phyloP scores from a whole-genome alignment of 2,888 invertebrate genomes.

The Amphipyra berbera region DNA sequence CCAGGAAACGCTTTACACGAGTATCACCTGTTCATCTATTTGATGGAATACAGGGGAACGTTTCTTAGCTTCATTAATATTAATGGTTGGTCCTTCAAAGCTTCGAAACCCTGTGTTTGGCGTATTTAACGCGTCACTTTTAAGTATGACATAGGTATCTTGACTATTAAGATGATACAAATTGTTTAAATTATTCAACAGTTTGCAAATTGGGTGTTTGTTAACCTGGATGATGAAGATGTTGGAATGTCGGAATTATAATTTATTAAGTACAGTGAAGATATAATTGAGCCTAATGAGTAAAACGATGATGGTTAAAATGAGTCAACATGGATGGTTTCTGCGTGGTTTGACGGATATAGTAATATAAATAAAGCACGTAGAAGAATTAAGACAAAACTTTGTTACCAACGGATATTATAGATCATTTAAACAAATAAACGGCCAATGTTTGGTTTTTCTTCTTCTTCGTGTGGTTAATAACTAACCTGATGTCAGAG shows the following conservation, averaged over 20 bases:
- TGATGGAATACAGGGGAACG: slow-evolving; percentile 44
- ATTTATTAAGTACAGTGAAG: not conserved
- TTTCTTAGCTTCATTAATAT: slow-evolving; percentile 56
- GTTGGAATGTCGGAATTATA: slow-evolving; percentile 2
- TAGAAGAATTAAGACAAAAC: too few species aligned
- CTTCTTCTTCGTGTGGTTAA: too few species aligned
- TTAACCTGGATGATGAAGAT: slow-evolving; percentile 12
- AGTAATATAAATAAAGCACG: too few species aligned
- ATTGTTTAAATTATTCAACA: slow-evolving; percentile 58
- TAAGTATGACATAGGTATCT: slow-evolving; percentile 53
- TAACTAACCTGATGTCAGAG: too few species aligned
- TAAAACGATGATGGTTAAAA: too few species aligned
- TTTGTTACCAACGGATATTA: too few species aligned
- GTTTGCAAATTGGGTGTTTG: slow-evolving; percentile 33
- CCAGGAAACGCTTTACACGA: slow-evolving; percentile 5
- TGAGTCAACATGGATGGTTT: too few species aligned
- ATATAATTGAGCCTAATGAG: not conserved
- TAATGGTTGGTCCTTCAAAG: slow-evolving; percentile 51
- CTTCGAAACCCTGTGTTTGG: slow-evolving; percentile 43
- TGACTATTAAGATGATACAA: slow-evolving; percentile 50
- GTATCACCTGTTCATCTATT: slow-evolving; percentile 28
- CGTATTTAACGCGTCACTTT: slow-evolving; percentile 56
- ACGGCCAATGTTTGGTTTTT: too few species aligned
- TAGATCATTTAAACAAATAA: too few species aligned
- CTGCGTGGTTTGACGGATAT: too few species aligned